Evolutionary conservation across 2,888 invertebrate genomes (phyloP), one percentile per base, ranked within the genome.

Genomic region (Branchipolynoe longqiensis): DNA sequence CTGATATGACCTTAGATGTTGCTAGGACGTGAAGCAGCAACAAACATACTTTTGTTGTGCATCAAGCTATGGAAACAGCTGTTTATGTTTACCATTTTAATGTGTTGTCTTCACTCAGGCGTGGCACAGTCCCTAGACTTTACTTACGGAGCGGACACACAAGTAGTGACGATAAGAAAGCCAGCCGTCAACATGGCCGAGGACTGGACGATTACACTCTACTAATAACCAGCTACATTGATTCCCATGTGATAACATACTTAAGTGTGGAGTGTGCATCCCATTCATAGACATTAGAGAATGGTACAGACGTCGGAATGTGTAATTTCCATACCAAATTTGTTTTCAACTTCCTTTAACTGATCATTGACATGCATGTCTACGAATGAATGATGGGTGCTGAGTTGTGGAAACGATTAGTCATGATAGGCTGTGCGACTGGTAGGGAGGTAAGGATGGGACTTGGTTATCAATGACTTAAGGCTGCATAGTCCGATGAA

Each of bases 181-280:
- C 98, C 98, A 0, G 96, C 95, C 38, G 96, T 98, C 82, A 96
- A 95, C 91, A 96, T 98, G 95, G 95, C 96, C 40, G 95, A 96
- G 88, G 96, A 96, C 89, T 98, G 97, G 96, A 95, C 95, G 85
- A 96, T 97, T 69, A 88, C 83, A 54, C 85, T 88, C 33, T 62
- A 85, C 36, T 86, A 78, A 85, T 48, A 25, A 40, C 33, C 41
- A 40, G 2, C 0, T 33, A 69, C 38, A 69, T 69, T 69, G 14
- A 36, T 22, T 12, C 18, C 38, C 12, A 69, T 69, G 69, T 69
- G 69, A 69, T 69, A 69, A 69, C 14, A 69, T 69, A 22, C 38
- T 36, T 38, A 69, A 62, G 31, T 38, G 38, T 25, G 38, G 38
- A 69, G 8, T 69, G 6, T 38, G 25, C 33, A 18, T 69, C 38